These are phyloP conservation scores for Plusia festucae DNA, from an alignment of 2,888 invertebrate species.

Conservation along the genomic window DNA sequence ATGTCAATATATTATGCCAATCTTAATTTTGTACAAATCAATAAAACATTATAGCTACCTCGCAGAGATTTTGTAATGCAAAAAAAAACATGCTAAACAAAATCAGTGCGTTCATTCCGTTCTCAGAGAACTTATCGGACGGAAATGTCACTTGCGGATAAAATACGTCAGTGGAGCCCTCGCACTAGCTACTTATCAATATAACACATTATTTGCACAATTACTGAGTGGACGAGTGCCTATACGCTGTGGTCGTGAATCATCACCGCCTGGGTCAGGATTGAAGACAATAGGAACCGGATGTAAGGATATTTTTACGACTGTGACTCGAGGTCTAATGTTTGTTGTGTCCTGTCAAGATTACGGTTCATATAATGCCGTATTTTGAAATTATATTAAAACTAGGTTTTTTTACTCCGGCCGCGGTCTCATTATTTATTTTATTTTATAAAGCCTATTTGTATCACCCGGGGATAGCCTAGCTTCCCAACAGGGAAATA, in stretches of 20 bases:
- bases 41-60: too few relatives aligned
- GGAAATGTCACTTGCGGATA: slow-evolving; percentile 83
- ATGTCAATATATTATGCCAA: too few relatives aligned
- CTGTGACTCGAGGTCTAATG: slow-evolving; percentile 30
- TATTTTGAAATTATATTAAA: too few relatives aligned
- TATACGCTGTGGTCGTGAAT: slow-evolving; percentile 33
- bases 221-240: slow-evolving; percentile 21
- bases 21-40: not conserved
- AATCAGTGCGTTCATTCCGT: slow-evolving; percentile 24
- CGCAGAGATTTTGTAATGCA: not conserved
- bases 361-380: not conserved
- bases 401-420: too few relatives aligned
- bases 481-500: too few relatives aligned
- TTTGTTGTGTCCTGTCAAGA: slow-evolving; percentile 20
- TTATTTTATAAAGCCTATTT: too few relatives aligned
- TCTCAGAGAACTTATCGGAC: slow-evolving; percentile 73
- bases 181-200: slow-evolving; percentile 68
- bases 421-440: too few relatives aligned
- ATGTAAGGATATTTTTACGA: slow-evolving; percentile 44
- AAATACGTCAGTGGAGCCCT: slow-evolving; percentile 71
- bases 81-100: slow-evolving; percentile 16
- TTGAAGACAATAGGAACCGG: slow-evolving; percentile 57
- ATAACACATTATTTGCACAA: slow-evolving; percentile 63
- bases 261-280: slow-evolving; percentile 32
- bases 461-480: too few relatives aligned